Conservation (phyloP, 2,797 vertebrate species). For the Gymnodraco acuticeps region DNA sequence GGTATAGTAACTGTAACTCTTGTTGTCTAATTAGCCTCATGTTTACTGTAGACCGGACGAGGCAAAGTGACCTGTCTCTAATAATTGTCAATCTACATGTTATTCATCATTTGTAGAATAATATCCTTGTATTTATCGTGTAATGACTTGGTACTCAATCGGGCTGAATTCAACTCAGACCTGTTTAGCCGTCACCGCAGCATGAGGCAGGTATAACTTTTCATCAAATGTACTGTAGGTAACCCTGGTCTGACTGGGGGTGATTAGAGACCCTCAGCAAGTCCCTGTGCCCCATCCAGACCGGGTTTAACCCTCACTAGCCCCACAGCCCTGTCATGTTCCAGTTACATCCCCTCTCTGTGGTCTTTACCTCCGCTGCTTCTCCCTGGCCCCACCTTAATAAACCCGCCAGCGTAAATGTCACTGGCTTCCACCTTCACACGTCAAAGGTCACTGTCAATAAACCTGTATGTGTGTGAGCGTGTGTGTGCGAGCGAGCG, state of each 20-base stretch:
- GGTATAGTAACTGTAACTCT: not conserved
- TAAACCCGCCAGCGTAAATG: conserved; percentile 85
- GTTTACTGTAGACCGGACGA: not conserved
- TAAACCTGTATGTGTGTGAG: conserved; percentile 71
- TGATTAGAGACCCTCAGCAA: conserved; percentile 58
- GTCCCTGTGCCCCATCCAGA: conserved; percentile 54
- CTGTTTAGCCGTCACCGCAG: conserved; percentile 12
- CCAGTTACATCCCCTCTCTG: conserved; percentile 71
- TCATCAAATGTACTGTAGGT: conserved; percentile 9
- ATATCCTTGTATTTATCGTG: not conserved
- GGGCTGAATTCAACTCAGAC: not conserved
- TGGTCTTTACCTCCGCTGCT: conserved; percentile 79
- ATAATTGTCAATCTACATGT: not conserved
- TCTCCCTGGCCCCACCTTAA: conserved; percentile 81
- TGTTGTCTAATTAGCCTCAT: conserved; percentile 2
- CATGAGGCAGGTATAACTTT: conserved; percentile 7
- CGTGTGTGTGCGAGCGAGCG: not conserved
- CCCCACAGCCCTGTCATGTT: conserved; percentile 74
- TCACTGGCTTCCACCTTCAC: conserved; percentile 85
- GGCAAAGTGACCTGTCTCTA: not conserved
- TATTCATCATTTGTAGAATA: not conserved
- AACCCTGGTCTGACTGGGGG: conserved; percentile 32
- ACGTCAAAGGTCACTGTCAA: conserved; percentile 87
- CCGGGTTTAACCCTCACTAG: conserved; percentile 73
- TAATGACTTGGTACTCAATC: conserved; percentile 5